These are phyloP conservation scores for Sarotherodon lohbergeri DNA, from an alignment of 2,113 vertebrate genomes.

Conservation along the genomic window DNA sequence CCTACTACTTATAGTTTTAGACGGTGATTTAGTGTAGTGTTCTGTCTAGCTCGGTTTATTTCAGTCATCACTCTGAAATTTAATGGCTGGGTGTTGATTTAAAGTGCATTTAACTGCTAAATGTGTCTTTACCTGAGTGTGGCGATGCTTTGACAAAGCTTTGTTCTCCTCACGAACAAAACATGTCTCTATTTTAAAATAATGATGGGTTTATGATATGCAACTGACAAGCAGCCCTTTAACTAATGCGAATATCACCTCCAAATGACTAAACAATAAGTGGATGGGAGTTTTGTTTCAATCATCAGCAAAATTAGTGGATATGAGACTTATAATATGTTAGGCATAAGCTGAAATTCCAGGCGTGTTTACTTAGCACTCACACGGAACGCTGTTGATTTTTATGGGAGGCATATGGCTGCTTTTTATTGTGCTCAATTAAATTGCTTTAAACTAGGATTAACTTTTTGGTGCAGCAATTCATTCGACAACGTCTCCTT, in stretches of 20 bases:
- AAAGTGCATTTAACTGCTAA: neutral
- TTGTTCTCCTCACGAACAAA: neutral
- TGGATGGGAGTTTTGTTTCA: constrained; percentile 14
- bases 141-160: neutral
- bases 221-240: neutral
- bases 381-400: constrained; percentile 58
- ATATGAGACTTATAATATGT: constrained; percentile 27
- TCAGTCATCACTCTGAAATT: neutral
- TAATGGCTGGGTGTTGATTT: constrained; percentile 3
- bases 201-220: neutral
- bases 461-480: constrained; percentile 51
- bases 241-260: neutral
- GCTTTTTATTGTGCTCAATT: constrained; percentile 61
- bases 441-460: constrained; percentile 62
- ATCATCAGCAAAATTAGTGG: constrained; percentile 26
- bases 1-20: constrained; percentile 27
- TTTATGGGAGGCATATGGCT: constrained; percentile 60
- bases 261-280: neutral
- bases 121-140: neutral
- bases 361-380: constrained; percentile 54
- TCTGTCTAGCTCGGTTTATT: constrained; percentile 20
- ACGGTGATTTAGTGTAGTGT: constrained; percentile 23
- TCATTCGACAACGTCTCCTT: constrained; percentile 14
- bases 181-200: neutral
- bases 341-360: constrained; percentile 31